phyloP scores from a whole-genome alignment of 2,888 invertebrate genomes.

The Leptogaster cylindrica region DNA sequence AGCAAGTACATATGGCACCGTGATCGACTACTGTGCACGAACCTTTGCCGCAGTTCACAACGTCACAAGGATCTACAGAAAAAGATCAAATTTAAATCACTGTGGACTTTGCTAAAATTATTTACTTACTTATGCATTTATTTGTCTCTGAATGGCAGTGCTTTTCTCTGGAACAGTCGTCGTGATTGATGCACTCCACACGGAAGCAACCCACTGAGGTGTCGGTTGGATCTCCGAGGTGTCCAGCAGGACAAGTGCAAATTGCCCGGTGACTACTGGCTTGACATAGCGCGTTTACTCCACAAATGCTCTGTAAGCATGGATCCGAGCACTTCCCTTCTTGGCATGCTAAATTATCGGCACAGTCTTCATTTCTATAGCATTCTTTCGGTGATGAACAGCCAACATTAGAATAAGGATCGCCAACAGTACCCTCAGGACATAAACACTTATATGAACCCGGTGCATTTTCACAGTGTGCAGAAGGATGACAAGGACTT shows the following conservation, averaged over 20 bases:
- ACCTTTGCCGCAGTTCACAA: slow-evolving; percentile 80
- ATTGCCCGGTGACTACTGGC: slow-evolving; percentile 74
- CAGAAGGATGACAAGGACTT: slow-evolving; percentile 79
- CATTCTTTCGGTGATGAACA: slow-evolving; percentile 81
- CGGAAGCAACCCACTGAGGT: slow-evolving; percentile 82
- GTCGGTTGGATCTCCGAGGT: slow-evolving; percentile 81
- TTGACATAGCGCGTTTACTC: slow-evolving; percentile 77
- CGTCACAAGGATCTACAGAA: slow-evolving; percentile 78
- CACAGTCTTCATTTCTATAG: slow-evolving; percentile 74
- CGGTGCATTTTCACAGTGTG: slow-evolving; percentile 77
- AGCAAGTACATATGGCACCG: slow-evolving; percentile 75
- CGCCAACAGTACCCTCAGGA: slow-evolving; percentile 79
- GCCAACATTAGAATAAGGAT: slow-evolving; percentile 73
- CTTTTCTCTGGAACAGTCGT: slow-evolving; percentile 77
- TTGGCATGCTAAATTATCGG: slow-evolving; percentile 76
- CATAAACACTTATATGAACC: slow-evolving; percentile 84
- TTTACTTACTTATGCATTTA: slow-evolving; percentile 75
- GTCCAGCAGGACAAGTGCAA: slow-evolving; percentile 81
- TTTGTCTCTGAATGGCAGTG: slow-evolving; percentile 77
- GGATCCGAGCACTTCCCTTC: slow-evolving; percentile 82
- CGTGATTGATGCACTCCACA: slow-evolving; percentile 82
- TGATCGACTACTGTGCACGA: slow-evolving; percentile 77
- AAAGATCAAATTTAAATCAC: not conserved
- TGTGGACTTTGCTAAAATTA: too few species aligned
- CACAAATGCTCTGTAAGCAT: slow-evolving; percentile 75